Evolutionary conservation across 1,140 invertebrate genomes (phyloP), one percentile per base, ranked within the genome.

Genomic region (Cylas formicarius): DNA sequence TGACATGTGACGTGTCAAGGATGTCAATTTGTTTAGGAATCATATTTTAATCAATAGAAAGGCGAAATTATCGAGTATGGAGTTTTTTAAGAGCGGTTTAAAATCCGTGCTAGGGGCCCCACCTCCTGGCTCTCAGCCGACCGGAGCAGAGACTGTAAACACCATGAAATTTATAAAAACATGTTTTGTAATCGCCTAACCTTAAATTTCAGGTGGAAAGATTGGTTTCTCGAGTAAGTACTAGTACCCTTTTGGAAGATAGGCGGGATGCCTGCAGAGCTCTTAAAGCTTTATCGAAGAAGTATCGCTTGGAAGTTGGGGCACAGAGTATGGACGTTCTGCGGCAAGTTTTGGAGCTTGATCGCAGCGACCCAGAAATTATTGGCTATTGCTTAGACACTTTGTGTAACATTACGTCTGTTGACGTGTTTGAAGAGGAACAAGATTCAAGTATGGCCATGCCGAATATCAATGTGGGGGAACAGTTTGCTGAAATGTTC

Each of bases 401-500:
- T 2, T 70, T 99, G 1, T 87, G 84, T 60, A 91, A 94, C 68
- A 78, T 98, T 39, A 90, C 91, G 44, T 84, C 81, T 13, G 81
- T 84, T 55, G 83, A 90, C 61, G 74, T 79, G 23, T 84, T 88
- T 57, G 84, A 90, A 19, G 86, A 89, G 66, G 86, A 90, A 71
- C 78, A 80, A 67, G 75, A 79, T 34, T 50, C 40, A 6, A 42
- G 50, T 36, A 43, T 54, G 9, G 52, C 54, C 27, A 53, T 48
- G n/a, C 43, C 50, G 20, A 50, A 50, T 36, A 68, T 76, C n/a
- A 80, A 80, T 54, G 74, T 80, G 33, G 94, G 95, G 7, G 86
- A 90, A 61, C 90, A 97, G 63, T 98, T 99, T 62, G 96, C 96
- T 4, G 96, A 99, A 74, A 97, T 98, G 73, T 96, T 97, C 62